Evolutionary conservation across 2,797 vertebrate species (phyloP), one percentile per base, ranked within the genome.

Genomic region (Valencia hispanica): DNA sequence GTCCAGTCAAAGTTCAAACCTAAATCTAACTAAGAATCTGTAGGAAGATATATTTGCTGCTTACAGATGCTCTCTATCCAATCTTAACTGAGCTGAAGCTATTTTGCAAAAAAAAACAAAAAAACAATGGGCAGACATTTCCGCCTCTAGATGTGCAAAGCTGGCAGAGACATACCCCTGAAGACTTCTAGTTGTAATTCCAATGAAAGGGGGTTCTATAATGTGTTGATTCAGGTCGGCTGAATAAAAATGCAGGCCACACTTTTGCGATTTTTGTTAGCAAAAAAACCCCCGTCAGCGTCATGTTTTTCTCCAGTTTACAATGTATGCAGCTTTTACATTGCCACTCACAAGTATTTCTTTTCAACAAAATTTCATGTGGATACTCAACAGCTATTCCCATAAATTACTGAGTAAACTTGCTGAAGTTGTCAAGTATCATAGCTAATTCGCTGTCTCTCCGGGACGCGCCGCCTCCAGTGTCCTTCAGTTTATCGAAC

Each of bases 401-500:
- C 59, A 43, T 27, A 59, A 53, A 53, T 71, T 32, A 57, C 22
- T 63, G 17, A 45, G 18, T 30, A 18, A 22, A 72, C 30, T 48
- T 68, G 41, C 34, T 75, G 25, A 68, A 79, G 65, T 65, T 69
- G 63, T 75, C 68, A 72, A 69, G 43, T 55, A 14, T 72, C 32
- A 59, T 65, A 68, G 20, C 55, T 55, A 2, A 48, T 74, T n/a
- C 20, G 25, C 17, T 47, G 15, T 71, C 61, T 59, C 30, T 71
- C 68, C 68, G 2, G 22, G 7, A 68, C 27, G 36, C 55, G 57
- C 77, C 68, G 79, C 78, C 81, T 84, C 65, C 43, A 59, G 25
- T 80, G 73, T 79, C 79, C 76, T 72, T 84, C 65, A 50, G 53
- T 61, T 68, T 80, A 80, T 75, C 70, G 73, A 89, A 82, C 70